These are phyloP conservation scores for Achatina immaculata DNA, from an alignment of 1,140 invertebrate genomes.

Conservation along the genomic window DNA sequence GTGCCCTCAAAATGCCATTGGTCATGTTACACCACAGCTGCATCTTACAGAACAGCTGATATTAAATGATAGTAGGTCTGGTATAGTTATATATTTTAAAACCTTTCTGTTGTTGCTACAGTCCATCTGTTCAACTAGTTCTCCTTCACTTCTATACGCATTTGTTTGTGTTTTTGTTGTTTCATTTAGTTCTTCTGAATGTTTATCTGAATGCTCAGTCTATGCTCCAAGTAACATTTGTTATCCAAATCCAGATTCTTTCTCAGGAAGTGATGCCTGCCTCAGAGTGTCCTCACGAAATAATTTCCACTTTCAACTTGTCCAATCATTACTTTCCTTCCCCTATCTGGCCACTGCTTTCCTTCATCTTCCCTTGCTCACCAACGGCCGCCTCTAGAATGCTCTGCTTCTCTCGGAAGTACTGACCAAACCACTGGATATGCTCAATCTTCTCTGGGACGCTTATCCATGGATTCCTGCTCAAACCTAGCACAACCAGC, in stretches of 20 bases:
- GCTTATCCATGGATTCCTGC: slow-evolving; percentile 92
- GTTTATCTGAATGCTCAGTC: not conserved
- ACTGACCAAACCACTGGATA: slow-evolving; percentile 92
- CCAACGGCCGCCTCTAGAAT: slow-evolving; percentile 77
- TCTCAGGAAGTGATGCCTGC: too few relatives aligned
- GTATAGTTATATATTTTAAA: too few relatives aligned
- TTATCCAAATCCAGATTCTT: not conserved
- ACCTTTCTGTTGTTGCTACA: too few relatives aligned
- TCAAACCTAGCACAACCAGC: slow-evolving; percentile 91
- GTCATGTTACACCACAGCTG: too few relatives aligned
- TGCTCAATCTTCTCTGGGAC: slow-evolving; percentile 90
- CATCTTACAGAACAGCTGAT: too few relatives aligned
- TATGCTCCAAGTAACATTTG: not conserved
- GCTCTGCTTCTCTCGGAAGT: slow-evolving; percentile 86
- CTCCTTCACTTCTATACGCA: too few relatives aligned
- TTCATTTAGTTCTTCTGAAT: not conserved
- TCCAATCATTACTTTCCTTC: not conserved
- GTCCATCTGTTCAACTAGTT: too few relatives aligned
- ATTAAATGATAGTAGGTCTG: too few relatives aligned
- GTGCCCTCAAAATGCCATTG: too few relatives aligned
- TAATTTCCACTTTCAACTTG: not conserved
- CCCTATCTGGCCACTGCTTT: not conserved
- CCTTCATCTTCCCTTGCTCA: slow-evolving; percentile 41
- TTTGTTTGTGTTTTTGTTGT: too few relatives aligned
- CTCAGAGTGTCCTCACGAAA: too few relatives aligned